Conservation (phyloP, 1,140 invertebrate species). For the Papilio xuthus region DNA sequence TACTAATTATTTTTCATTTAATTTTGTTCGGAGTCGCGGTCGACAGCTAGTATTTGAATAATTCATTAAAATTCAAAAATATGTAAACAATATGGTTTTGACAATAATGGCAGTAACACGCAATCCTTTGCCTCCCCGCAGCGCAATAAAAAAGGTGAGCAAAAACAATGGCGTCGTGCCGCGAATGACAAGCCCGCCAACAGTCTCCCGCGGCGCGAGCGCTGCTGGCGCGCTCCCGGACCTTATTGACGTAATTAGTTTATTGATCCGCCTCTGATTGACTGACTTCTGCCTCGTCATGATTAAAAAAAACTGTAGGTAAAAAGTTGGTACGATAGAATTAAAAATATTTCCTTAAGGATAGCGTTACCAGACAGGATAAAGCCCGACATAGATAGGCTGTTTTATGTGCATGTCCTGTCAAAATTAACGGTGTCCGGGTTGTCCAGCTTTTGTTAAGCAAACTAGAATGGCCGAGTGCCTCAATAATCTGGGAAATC, state of each 20-base stretch:
- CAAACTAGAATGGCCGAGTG: too few species aligned
- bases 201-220: conserved; percentile 48
- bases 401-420: too few species aligned
- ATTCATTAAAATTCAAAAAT: conserved; percentile 18
- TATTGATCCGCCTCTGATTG: conserved; percentile 44
- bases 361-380: too few species aligned
- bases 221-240: conserved; percentile 35
- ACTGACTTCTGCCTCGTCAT: conserved; percentile 17
- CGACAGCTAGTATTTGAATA: too few species aligned
- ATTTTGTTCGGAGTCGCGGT: too few species aligned
- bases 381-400: too few species aligned
- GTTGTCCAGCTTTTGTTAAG: too few species aligned
- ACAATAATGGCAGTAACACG: conserved; percentile 27
- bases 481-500: too few species aligned
- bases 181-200: conserved; percentile 43
- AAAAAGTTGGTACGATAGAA: neutral
- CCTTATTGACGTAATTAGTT: conserved; percentile 40
- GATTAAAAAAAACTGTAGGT: neutral
- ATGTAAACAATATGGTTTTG: conserved; percentile 34
- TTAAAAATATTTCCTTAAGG: too few species aligned
- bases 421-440: too few species aligned
- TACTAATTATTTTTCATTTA: too few species aligned
- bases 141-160: conserved; percentile 40
- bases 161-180: conserved; percentile 45
- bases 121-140: conserved; percentile 35